These are phyloP conservation scores for Hydrolagus affinis DNA, from an alignment of 2,113 vertebrate genomes.

Conservation along the genomic window DNA sequence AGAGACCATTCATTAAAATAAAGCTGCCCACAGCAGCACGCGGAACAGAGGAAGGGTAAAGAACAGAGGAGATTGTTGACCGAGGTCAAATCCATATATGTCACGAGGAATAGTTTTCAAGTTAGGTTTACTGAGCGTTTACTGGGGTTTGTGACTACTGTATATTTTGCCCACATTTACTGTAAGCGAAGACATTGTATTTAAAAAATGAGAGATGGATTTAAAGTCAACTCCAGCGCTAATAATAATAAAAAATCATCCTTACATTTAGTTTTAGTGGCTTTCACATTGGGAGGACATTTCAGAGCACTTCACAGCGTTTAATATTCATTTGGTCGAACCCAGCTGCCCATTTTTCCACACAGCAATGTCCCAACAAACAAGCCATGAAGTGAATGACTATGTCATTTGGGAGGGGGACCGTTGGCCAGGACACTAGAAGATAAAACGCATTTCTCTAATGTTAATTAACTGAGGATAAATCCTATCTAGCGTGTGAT, in stretches of 20 bases:
- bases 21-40: neutral
- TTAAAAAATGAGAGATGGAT: neutral
- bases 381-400: neutral
- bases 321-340: too few species aligned
- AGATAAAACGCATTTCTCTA: too few species aligned
- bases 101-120: neutral
- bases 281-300: too few species aligned
- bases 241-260: too few species aligned
- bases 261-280: too few species aligned
- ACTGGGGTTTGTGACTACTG: neutral
- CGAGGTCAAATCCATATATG: neutral
- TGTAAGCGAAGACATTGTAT: neutral
- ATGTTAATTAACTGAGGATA: too few species aligned
- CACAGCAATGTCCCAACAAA: neutral
- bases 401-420: neutral
- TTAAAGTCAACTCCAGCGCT: neutral
- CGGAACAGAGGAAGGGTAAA: neutral
- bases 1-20: slow-evolving; percentile 19
- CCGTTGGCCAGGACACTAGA: too few species aligned
- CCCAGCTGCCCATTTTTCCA: too few species aligned
- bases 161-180: neutral
- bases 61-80: neutral
- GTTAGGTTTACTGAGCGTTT: neutral
- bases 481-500: too few species aligned
- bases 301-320: too few species aligned